Evolutionary conservation across 2,113 vertebrate species (phyloP).

Genomic region (Polypterus bichir): DNA sequence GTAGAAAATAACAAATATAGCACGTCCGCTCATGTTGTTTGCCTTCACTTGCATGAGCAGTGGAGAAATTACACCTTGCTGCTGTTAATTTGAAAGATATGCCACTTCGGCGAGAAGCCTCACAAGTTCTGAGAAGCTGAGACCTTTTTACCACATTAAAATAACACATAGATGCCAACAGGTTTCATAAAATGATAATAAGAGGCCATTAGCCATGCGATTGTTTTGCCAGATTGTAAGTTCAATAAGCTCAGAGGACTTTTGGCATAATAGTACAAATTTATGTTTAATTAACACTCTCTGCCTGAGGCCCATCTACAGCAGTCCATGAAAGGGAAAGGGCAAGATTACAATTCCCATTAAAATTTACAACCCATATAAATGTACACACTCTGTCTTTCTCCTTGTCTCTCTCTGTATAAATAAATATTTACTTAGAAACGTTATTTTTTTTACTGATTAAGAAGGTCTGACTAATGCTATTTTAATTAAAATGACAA

Average conservation of each 20-base stretch:
- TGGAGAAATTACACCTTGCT: not conserved
- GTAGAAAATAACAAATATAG: not conserved
- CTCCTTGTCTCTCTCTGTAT: too few relatives aligned
- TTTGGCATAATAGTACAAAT: not conserved
- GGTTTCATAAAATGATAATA: constrained; percentile 3
- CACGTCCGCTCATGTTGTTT: not conserved
- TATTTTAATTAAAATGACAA: too few relatives aligned
- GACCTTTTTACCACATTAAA: not conserved
- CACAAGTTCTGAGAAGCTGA: not conserved
- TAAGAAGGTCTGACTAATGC: too few relatives aligned
- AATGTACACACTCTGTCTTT: too few relatives aligned
- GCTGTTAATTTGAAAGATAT: not conserved
- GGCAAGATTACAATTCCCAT: too few relatives aligned
- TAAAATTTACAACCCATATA: too few relatives aligned
- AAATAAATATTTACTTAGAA: too few relatives aligned
- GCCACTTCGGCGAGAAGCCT: constrained; percentile 5
- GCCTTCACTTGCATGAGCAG: not conserved
- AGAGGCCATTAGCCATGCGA: constrained; percentile 1
- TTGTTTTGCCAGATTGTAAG: not conserved
- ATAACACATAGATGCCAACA: not conserved
- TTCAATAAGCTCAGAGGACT: not conserved
- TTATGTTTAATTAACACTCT: constrained; percentile 1
- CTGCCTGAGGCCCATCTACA: not conserved
- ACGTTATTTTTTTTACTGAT: too few relatives aligned
- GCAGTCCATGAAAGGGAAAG: too few relatives aligned